phyloP scores from a whole-genome alignment of 2,113 vertebrate species.

The Shinisaurus crocodilurus region DNA sequence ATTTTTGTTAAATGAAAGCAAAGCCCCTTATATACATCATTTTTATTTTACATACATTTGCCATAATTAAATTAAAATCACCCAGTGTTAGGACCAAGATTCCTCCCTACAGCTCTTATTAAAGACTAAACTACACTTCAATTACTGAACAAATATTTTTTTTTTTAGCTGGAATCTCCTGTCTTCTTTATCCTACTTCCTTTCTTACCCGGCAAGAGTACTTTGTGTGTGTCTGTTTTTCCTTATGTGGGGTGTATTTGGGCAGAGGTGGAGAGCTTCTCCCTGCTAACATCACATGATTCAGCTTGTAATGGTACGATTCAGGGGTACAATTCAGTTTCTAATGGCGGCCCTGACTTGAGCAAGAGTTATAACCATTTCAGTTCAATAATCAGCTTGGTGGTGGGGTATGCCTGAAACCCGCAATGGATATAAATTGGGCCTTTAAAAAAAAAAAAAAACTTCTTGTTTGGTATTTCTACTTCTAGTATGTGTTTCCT shows the following conservation, averaged over 20 bases:
- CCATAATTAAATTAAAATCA: neutral
- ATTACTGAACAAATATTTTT: too few relatives aligned
- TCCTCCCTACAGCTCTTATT: neutral
- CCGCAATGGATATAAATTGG: neutral
- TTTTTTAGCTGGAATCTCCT: neutral
- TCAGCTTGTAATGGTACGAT: neutral
- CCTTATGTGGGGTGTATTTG: neutral
- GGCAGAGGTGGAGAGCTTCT: too few relatives aligned
- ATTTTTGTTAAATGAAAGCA: neutral
- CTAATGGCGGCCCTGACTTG: too few relatives aligned
- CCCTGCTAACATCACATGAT: neutral
- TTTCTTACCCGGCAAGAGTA: neutral
- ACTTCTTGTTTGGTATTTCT: neutral
- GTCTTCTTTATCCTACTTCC: neutral
- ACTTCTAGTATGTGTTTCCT: neutral
- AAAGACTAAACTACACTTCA: neutral
- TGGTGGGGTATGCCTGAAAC: neutral
- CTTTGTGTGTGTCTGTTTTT: neutral
- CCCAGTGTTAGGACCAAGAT: neutral
- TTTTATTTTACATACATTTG: slow-evolving; percentile 13
- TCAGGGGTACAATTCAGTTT: too few relatives aligned
- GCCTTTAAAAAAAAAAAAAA: too few relatives aligned
- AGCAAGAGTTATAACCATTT: neutral
- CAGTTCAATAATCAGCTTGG: neutral
- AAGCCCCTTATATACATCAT: slow-evolving; percentile 1